A percentile compares a stretch with the other conserved stretches of the same genome.
These are phyloP conservation scores for Bombus haemorrhoidalis DNA, from an alignment of 1,140 invertebrate genomes.

Conservation along the genomic window DNA sequence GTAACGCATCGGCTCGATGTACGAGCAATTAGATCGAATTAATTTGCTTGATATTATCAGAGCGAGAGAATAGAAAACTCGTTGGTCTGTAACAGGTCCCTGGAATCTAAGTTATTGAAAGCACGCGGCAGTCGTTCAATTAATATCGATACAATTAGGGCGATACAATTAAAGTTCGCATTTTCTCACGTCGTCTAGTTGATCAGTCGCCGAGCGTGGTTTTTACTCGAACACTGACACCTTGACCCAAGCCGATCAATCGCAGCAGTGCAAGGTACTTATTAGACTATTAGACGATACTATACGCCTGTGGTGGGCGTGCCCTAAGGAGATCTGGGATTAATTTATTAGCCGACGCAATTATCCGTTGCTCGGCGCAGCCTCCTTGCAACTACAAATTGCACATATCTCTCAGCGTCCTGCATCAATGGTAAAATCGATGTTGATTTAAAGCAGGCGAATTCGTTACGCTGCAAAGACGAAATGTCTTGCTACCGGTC, in stretches of 20 bases:
- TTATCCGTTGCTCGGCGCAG: slow-evolving; percentile 71
- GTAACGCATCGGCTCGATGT: background rate
- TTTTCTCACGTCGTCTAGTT: slow-evolving; percentile 21
- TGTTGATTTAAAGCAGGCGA: slow-evolving; percentile 52
- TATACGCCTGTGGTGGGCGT: slow-evolving; percentile 69
- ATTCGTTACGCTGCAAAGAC: slow-evolving; percentile 29
- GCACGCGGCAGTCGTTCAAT: background rate
- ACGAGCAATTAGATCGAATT: background rate
- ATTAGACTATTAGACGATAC: slow-evolving; percentile 68
- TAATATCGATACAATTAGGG: background rate
- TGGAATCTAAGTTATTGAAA: slow-evolving; percentile 28
- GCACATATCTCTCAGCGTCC: slow-evolving; percentile 43
- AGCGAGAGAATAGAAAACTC: background rate
- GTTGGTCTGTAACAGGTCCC: background rate
- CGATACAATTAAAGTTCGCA: slow-evolving; percentile 9
- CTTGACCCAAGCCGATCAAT: slow-evolving; percentile 55
- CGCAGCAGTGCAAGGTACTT: slow-evolving; percentile 49
- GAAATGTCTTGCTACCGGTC: slow-evolving; percentile 62
- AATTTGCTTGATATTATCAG: slow-evolving; percentile 1
- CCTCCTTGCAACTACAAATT: slow-evolving; percentile 48
- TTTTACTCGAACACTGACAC: slow-evolving; percentile 20
- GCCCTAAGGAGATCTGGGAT: slow-evolving; percentile 67
- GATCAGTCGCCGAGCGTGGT: background rate
- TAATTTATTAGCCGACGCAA: slow-evolving; percentile 74
- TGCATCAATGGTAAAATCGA: slow-evolving; percentile 14